A percentile compares a stretch with the other conserved stretches of the same genome.
Conservation (phyloP, 2,113 vertebrate genomes). For the Lepus timidus region DNA sequence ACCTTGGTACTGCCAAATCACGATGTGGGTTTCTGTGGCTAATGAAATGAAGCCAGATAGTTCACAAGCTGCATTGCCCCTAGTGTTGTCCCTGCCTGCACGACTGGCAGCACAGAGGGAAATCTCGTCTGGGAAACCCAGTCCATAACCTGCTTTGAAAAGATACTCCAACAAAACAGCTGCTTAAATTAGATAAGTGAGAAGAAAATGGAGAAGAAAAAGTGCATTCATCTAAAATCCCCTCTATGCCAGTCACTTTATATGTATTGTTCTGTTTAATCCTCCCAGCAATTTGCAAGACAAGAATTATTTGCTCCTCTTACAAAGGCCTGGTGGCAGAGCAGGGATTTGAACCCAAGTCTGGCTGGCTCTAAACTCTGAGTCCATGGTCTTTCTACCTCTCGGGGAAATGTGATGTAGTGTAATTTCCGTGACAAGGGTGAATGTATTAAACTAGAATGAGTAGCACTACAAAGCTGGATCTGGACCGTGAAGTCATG, state of each 20-base stretch:
- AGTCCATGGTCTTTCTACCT: background rate
- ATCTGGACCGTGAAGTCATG: background rate
- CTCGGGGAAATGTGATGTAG: background rate
- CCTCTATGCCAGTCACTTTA: background rate
- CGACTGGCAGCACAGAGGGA: background rate
- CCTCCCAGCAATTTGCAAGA: background rate
- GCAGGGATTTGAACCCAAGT: background rate
- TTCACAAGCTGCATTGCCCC: too few relatives aligned
- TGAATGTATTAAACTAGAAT: background rate
- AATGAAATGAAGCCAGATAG: background rate
- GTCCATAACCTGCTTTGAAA: background rate
- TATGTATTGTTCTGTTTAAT: background rate
- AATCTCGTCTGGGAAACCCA: background rate
- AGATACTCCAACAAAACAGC: background rate
- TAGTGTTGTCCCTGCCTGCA: background rate
- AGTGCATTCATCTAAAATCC: background rate
- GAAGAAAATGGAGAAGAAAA: background rate
- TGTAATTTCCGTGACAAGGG: background rate
- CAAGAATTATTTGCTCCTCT: background rate
- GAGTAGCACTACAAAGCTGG: background rate
- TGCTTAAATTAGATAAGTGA: background rate
- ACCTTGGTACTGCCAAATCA: background rate
- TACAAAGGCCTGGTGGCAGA: background rate
- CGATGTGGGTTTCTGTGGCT: conserved; percentile 27
- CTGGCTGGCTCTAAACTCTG: background rate